phyloP scores from a whole-genome alignment of 2,888 invertebrate species.

The Allygus modestus region DNA sequence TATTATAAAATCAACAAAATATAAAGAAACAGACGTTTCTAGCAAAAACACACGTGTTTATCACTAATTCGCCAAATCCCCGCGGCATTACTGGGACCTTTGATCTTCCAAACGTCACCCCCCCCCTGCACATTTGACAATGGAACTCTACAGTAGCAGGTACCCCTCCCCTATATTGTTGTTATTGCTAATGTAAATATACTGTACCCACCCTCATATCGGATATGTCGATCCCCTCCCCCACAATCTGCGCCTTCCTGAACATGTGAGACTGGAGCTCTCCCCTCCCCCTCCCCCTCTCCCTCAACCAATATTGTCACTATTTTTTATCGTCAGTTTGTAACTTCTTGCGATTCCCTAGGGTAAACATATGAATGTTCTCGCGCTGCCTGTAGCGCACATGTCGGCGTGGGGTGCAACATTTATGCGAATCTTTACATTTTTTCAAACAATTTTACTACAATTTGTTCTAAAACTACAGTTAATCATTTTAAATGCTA shows the following conservation, averaged over 20 bases:
- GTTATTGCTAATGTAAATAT: slow-evolving; percentile 60
- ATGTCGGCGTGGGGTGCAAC: not conserved
- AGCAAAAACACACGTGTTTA: slow-evolving; percentile 6
- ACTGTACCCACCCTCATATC: slow-evolving; percentile 19
- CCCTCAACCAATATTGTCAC: slow-evolving; percentile 39
- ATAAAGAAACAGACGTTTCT: not conserved
- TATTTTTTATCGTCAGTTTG: slow-evolving; percentile 49
- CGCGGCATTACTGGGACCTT: slow-evolving; percentile 21
- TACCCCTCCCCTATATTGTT: slow-evolving; percentile 45
- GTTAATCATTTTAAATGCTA: too few species aligned
- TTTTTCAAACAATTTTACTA: too few species aligned
- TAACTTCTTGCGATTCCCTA: not conserved
- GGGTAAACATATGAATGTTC: not conserved
- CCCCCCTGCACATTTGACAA: slow-evolving; percentile 25
- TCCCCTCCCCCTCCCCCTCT: slow-evolving; percentile 1
- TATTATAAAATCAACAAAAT: not conserved
- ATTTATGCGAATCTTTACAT: too few species aligned
- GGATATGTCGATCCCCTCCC: not conserved
- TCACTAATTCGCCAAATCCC: slow-evolving; percentile 35
- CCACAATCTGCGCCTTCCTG: slow-evolving; percentile 35
- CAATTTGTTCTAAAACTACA: too few species aligned
- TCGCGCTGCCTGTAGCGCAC: not conserved
- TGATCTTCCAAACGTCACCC: slow-evolving; percentile 46
- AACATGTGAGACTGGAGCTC: not conserved
- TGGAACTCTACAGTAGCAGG: slow-evolving; percentile 4